These are phyloP conservation scores for Scleropages formosus DNA, from an alignment of 2,797 vertebrate genomes.

Conservation along the genomic window DNA sequence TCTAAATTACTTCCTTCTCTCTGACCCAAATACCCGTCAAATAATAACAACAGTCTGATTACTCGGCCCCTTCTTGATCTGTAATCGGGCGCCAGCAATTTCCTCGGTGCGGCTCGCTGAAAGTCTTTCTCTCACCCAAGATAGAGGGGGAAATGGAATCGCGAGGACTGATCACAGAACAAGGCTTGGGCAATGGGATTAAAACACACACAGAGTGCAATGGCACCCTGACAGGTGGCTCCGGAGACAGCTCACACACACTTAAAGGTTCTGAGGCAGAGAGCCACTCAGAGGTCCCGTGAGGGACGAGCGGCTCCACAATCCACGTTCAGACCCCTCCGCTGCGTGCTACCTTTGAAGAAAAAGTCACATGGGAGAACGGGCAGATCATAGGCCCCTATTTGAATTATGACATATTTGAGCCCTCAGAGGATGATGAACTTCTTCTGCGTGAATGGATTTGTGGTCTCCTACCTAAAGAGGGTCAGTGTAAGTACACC, in stretches of 20 bases:
- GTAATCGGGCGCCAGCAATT: conserved; percentile 58
- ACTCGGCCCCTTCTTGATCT: conserved; percentile 46
- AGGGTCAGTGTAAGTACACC: not conserved
- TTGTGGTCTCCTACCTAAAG: not conserved
- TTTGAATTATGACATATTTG: not conserved
- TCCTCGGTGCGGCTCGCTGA: conserved; percentile 64
- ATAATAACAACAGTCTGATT: conserved; percentile 37
- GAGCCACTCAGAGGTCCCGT: too few species aligned
- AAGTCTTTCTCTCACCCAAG: conserved; percentile 66
- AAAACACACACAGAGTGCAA: not conserved
- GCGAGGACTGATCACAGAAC: not conserved
- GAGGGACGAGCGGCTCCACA: too few species aligned
- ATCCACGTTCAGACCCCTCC: too few species aligned
- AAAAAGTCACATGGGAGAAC: not conserved
- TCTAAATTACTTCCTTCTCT: conserved; percentile 15
- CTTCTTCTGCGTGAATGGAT: not conserved
- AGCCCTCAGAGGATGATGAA: not conserved
- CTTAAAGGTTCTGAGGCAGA: too few species aligned
- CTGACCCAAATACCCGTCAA: conserved; percentile 17
- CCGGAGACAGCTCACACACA: not conserved
- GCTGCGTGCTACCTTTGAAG: too few species aligned
- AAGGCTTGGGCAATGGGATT: not conserved
- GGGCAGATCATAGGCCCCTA: not conserved
- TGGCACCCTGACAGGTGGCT: not conserved
- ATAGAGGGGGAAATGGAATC: conserved; percentile 44